Conservation (phyloP, 2,888 invertebrate species). For the Mayetiola destructor region DNA sequence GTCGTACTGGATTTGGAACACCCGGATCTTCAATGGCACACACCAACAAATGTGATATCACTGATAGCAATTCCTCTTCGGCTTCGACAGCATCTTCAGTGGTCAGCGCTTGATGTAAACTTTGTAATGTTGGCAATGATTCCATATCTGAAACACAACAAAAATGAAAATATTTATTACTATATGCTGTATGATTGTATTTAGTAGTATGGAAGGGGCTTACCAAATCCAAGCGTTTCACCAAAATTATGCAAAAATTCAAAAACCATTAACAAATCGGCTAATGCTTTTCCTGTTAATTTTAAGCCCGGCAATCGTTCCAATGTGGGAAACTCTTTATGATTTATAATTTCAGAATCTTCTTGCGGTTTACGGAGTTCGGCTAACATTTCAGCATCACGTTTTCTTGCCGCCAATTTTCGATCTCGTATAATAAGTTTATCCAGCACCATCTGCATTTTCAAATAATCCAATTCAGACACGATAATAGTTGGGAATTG, state of each 20-base stretch:
- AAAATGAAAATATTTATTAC: slow-evolving; percentile 18
- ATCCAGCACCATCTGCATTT: slow-evolving; percentile 56
- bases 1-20: slow-evolving; percentile 75
- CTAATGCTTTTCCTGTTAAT: slow-evolving; percentile 77
- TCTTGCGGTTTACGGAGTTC: slow-evolving; percentile 77
- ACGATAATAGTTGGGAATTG: neutral
- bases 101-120: slow-evolving; percentile 70
- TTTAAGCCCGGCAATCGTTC: slow-evolving; percentile 66
- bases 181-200: neutral
- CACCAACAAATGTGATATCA: slow-evolving; percentile 76
- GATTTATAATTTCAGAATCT: slow-evolving; percentile 72
- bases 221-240: slow-evolving; percentile 83
- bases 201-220: slow-evolving; percentile 28
- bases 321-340: slow-evolving; percentile 53
- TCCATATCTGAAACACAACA: slow-evolving; percentile 56
- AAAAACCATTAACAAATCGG: slow-evolving; percentile 85
- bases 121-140: slow-evolving; percentile 70
- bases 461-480: neutral
- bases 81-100: slow-evolving; percentile 58
- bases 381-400: slow-evolving; percentile 53
- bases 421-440: slow-evolving; percentile 73
- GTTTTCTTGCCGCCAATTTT: slow-evolving; percentile 55
- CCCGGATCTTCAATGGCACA: slow-evolving; percentile 91
- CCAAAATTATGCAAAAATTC: slow-evolving; percentile 95
- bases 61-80: slow-evolving; percentile 73